Percentiles rank a stretch among this genome's conserved stretches.
Conservation (phyloP, 2,113 vertebrate genomes). For the Myrmecophaga tridactyla region DNA sequence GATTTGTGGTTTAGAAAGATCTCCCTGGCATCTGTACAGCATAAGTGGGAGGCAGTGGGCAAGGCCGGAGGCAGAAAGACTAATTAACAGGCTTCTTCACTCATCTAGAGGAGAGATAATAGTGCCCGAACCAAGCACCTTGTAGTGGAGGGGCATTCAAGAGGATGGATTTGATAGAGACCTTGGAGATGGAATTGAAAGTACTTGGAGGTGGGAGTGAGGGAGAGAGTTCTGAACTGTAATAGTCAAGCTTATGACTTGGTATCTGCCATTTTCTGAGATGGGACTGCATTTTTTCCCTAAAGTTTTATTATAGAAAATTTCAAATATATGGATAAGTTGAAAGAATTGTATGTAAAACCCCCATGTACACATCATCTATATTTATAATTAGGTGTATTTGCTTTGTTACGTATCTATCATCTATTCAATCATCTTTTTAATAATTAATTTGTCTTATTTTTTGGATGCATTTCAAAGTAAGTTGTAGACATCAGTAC, state of each 20-base stretch:
- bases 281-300: background rate
- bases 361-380: background rate
- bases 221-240: background rate
- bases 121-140: background rate
- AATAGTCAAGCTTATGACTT: background rate
- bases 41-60: background rate
- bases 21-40: background rate
- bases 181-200: background rate
- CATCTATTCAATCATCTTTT: background rate
- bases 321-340: background rate
- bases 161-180: background rate
- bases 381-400: background rate
- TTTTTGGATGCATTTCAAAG: background rate
- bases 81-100: background rate
- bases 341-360: background rate
- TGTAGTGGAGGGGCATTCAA: background rate
- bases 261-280: background rate
- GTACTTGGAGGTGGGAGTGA: background rate
- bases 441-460: background rate
- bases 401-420: background rate
- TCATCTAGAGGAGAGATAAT: background rate
- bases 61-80: background rate
- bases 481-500: background rate
- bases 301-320: background rate
- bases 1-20: conserved; percentile 2